These are phyloP conservation scores for Achatina immaculata DNA, from an alignment of 1,140 invertebrate species.

Conservation along the genomic window DNA sequence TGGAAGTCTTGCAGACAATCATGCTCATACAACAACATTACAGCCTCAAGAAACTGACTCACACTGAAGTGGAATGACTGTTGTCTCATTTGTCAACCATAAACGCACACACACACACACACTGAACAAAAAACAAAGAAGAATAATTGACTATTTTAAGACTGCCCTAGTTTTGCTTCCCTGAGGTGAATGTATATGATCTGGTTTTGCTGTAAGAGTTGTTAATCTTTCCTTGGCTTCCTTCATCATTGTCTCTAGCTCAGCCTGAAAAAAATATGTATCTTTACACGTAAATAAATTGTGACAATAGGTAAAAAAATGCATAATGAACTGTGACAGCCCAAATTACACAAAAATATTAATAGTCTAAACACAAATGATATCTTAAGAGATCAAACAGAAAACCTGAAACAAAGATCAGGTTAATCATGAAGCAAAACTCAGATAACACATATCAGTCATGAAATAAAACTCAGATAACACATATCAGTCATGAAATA, in stretches of 20 bases:
- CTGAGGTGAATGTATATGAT: no score
- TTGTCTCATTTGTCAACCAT: no score
- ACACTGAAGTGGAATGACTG: no score
- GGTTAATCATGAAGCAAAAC: not conserved
- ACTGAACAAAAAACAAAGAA: no score
- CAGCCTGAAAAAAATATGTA: conserved; percentile 5
- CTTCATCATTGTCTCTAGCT: not conserved
- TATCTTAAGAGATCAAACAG: not conserved
- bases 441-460: not conserved
- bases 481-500: no score
- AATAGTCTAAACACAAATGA: not conserved
- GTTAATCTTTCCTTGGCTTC: conserved; percentile 11
- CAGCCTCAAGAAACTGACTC: no score
- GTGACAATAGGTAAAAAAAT: not conserved
- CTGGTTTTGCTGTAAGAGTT: not conserved
- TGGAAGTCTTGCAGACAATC: no score
- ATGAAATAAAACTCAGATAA: no score
- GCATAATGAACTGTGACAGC: not conserved
- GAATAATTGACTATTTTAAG: no score
- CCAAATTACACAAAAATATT: not conserved
- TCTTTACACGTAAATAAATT: not conserved
- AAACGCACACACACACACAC: no score
- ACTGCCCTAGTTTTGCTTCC: no score
- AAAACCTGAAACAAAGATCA: not conserved
- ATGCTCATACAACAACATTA: no score